Base-by-base conservation (phyloP, 2,888 invertebrate species). In the Tromatobia lineatoria region DNA sequence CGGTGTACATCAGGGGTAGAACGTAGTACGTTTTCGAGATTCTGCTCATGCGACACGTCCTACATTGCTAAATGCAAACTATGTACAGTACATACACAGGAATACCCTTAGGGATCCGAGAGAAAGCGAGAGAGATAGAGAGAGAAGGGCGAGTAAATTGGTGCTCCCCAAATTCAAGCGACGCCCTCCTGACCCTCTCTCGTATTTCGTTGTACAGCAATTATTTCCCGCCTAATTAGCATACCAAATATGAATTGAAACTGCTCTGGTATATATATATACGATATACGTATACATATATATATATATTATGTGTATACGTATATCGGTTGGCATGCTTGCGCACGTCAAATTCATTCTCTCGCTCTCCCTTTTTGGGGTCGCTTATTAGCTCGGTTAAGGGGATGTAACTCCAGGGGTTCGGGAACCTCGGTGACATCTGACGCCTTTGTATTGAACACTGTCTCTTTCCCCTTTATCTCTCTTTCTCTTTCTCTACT, bases 181-280 rank as follows among this genome's bases (percentile, higher is more conserved):
- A 57, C 82, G 81, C 81, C 86, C 84, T 73, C 64, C 73, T 76
- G 79, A 85, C 84, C 82, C 83, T 80, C 83, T 80, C 80, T 76
- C 84, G 78, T 86, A 81, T 87, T 86, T 84, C 84, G 85, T 79
- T 80, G 85, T 85, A 88, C 89, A 89, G 87, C 90, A 90, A 92
- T 93, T 92, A 92, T 92, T 90, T 89, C 86, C 86, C 80, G 87
- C 88, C 90, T 92, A 93, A 93, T 93, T 92, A 93, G 92, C 92
- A 92, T 93, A 90, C 91, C 90, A 91, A 91, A 92, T 91, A 93
- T 91, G 91, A 92, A 93, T 92, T 92, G 90, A 91, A 92, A 92
- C 91, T 87, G 80, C 69, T 64, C 80, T n/a, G 75, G 29, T 54
- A 34, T 57, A 69, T 59, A 54, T 78, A 82, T 84, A 61, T 66